phyloP scores from a whole-genome alignment of 92 coral and sea anemone species.

The Virgularia gustaviana region DNA sequence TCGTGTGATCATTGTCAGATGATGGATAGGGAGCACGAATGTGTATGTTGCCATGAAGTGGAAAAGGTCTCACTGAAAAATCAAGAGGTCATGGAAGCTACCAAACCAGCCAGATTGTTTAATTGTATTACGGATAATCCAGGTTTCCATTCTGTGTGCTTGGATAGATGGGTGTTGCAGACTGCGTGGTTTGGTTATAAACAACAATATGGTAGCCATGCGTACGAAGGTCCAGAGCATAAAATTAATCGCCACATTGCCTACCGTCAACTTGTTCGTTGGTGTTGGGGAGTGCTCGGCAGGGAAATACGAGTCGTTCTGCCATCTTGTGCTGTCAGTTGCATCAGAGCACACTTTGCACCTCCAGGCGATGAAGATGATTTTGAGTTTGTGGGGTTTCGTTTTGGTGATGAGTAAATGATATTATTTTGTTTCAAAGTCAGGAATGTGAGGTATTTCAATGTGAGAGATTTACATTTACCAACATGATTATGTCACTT shows the following conservation, averaged over 20 bases:
- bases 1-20: constrained; percentile 38
- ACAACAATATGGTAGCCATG: constrained; percentile 46
- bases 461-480: no score
- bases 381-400: constrained; percentile 53
- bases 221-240: constrained; percentile 55
- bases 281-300: constrained; percentile 61
- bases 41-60: constrained; percentile 47
- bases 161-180: constrained; percentile 54
- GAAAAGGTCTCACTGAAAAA: constrained; percentile 22
- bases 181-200: constrained; percentile 60
- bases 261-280: constrained; percentile 49
- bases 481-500: no score
- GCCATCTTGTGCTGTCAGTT: constrained; percentile 61
- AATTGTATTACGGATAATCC: constrained; percentile 53
- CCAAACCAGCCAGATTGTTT: constrained; percentile 8
- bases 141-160: constrained; percentile 51
- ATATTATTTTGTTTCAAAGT: no score
- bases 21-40: constrained; percentile 41
- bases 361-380: constrained; percentile 63
- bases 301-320: constrained; percentile 52
- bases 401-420: constrained; percentile 47
- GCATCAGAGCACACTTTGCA: constrained; percentile 58
- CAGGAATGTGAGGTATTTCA: no score
- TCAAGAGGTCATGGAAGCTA: constrained; percentile 14
- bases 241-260: constrained; percentile 44